Evolutionary conservation across 2,797 vertebrate genomes (phyloP), one percentile per base, ranked within the genome.

Genomic region (Rallus crepitans): DNA sequence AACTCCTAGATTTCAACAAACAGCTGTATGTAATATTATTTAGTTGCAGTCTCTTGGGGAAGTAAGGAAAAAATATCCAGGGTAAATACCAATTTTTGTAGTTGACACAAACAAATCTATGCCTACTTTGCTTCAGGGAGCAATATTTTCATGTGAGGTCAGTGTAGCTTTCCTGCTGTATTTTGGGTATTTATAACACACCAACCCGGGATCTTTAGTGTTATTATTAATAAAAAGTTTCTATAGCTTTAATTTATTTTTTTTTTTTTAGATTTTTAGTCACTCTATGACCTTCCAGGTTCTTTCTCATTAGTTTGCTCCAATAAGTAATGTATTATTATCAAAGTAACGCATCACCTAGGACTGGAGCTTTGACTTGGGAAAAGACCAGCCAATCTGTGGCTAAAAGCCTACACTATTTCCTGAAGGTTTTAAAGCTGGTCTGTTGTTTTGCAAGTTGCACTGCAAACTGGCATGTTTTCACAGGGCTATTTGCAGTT

Each of bases 401-500:
- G 40, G 40, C 52, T 69, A 80, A 77, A 6, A 91, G 17, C 11
- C 39, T 72, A 42, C 55, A 84, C 68, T 78, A 35, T 61, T 50
- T 83, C 60, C 70, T 53, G 23, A 53, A 72, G 31, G 5, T 61
- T 92, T 92, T 76, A 33, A 65, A 65, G 16, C 19, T 68, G 31
- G 71, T 20, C 31, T 47, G 9, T 30, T 78, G 50, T 81, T 96
- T 87, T 69, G 18, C 1, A 15, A 77, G 13, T 42, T 33, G 24
- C 48, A 35, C 37, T 31, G 25, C 55, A 87, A 78, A 76, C 14
- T 48, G 24, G 4, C 17, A 33, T 52, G 23, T 82, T 87, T 71
- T 45, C 45, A 78, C 0, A 0, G 30, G 59, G 4, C 1, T 87
- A 0, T 86, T 93, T 86, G 65, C 40, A 47, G 9, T 42, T 48